These are phyloP conservation scores for Rhingia rostrata DNA, from an alignment of 2,888 invertebrate genomes.

Conservation along the genomic window DNA sequence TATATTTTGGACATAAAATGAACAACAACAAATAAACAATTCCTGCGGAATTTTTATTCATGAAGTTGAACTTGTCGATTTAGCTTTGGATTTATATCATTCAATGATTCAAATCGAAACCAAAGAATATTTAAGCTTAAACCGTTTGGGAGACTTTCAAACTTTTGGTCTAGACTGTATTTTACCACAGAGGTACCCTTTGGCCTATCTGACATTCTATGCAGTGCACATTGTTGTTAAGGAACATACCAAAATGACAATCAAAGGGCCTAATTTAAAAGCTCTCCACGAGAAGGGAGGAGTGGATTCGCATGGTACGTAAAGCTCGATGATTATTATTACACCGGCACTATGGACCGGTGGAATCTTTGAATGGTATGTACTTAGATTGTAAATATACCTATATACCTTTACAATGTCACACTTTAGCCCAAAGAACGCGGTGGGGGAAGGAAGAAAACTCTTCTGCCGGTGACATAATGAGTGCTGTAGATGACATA, in stretches of 20 bases:
- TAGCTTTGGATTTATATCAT: no score
- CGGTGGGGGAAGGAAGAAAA: not conserved
- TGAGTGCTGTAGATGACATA: conserved; percentile 40
- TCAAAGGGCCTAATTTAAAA: conserved; percentile 26
- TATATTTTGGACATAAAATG: no score
- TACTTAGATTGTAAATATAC: conserved; percentile 40
- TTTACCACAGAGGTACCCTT: not conserved
- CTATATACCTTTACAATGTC: conserved; percentile 43
- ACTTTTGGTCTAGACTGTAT: conserved; percentile 31
- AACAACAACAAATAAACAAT: no score
- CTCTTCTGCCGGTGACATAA: conserved; percentile 28
- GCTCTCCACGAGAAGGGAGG: not conserved
- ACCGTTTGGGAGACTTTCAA: not conserved
- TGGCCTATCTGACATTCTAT: conserved; percentile 3
- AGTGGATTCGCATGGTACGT: conserved; percentile 31
- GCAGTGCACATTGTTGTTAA: conserved; percentile 6
- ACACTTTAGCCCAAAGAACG: conserved; percentile 29
- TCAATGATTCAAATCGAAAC: not conserved
- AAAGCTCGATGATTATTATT: conserved; percentile 44
- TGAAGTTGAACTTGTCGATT: no score
- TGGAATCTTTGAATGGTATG: conserved; percentile 59
- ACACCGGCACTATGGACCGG: conserved; percentile 26
- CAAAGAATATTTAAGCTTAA: no score
- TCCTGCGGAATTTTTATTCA: no score
- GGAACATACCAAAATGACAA: conserved; percentile 23